These are phyloP conservation scores for Euglossa dilemma DNA, from an alignment of 1,140 invertebrate genomes.

Conservation along the genomic window DNA sequence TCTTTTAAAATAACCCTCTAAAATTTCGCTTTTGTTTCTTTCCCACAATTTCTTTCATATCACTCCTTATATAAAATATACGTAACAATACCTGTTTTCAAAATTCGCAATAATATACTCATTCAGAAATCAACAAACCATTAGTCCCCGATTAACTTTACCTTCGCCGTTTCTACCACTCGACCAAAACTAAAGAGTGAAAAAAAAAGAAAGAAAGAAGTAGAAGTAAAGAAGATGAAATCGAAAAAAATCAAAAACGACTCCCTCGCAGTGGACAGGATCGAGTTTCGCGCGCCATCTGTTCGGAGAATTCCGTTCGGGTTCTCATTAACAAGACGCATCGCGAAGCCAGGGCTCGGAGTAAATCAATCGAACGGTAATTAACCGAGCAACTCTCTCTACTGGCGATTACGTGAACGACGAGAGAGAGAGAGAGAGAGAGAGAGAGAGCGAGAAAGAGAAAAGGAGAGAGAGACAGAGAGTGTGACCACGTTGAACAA, in stretches of 20 bases:
- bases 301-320: constrained; percentile 28
- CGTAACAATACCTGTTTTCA: no score
- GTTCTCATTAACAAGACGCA: constrained; percentile 68
- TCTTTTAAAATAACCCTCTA: no score
- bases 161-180: no score
- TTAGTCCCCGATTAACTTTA: no score
- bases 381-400: constrained; percentile 72
- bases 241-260: neutral
- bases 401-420: constrained; percentile 54
- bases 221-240: neutral
- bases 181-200: no score
- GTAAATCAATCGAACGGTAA: constrained; percentile 79
- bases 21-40: no score
- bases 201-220: neutral
- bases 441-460: no score
- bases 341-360: constrained; percentile 53
- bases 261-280: constrained; percentile 38
- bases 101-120: no score
- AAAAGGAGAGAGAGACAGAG: no score
- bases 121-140: no score
- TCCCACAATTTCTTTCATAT: no score
- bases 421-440: neutral
- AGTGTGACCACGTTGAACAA: constrained; percentile 50
- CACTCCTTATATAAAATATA: no score
- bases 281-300: constrained; percentile 53